Conservation (phyloP, 2,888 invertebrate species). For the Drepanosiphum platanoidis region DNA sequence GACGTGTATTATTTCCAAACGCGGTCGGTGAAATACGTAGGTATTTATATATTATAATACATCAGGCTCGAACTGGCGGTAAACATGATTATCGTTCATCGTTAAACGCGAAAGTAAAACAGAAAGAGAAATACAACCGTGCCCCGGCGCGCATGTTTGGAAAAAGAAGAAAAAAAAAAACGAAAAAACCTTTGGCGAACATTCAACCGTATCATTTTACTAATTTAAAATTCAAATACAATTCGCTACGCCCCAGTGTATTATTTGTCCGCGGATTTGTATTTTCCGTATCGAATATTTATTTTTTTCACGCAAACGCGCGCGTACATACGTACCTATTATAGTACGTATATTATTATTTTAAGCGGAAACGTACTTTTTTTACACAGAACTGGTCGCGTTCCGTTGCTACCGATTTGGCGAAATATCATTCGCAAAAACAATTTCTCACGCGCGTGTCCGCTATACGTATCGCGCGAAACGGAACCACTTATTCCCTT, state of each 20-base stretch:
- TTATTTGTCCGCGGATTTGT: not conserved
- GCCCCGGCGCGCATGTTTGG: no score
- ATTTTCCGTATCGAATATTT: not conserved
- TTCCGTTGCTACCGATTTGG: no score
- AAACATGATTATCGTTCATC: slow-evolving; percentile 52
- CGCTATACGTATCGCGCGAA: no score
- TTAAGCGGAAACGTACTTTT: not conserved
- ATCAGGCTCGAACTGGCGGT: slow-evolving; percentile 16
- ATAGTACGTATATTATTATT: no score
- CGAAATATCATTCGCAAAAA: no score
- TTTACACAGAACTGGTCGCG: no score
- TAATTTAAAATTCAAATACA: slow-evolving; percentile 58
- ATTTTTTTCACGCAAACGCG: slow-evolving; percentile 1
- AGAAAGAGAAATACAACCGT: slow-evolving; percentile 30
- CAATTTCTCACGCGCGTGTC: no score
- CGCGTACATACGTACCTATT: not conserved
- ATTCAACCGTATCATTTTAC: slow-evolving; percentile 26
- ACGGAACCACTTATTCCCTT: no score
- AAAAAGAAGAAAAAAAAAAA: no score
- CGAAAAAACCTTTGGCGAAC: slow-evolving; percentile 20
- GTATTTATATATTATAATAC: not conserved
- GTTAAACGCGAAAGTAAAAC: slow-evolving; percentile 21
- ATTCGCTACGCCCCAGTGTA: slow-evolving; percentile 3
- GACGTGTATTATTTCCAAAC: not conserved
- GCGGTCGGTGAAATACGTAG: not conserved